Conservation (phyloP, 2,113 vertebrate genomes). For the Meles meles region DNA sequence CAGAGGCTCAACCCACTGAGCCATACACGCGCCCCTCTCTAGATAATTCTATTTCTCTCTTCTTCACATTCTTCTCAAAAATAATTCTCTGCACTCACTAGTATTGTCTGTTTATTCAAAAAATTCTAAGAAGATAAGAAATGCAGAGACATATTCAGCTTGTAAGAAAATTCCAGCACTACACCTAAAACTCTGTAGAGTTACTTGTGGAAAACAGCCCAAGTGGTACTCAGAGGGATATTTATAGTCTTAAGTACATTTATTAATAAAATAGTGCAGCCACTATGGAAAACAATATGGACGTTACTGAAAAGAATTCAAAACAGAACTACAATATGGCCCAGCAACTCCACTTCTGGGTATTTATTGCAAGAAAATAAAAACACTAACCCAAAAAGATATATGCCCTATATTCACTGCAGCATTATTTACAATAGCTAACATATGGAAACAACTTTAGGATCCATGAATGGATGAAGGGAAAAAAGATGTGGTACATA, state of each 20-base stretch:
- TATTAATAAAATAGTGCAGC: neutral
- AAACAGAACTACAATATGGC: neutral
- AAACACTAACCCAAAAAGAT: neutral
- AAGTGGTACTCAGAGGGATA: neutral
- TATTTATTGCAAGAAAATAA: neutral
- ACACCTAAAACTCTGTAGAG: neutral
- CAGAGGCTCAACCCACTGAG: too few relatives aligned
- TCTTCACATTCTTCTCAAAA: neutral
- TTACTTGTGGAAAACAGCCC: neutral
- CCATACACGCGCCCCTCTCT: neutral
- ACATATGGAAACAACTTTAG: neutral
- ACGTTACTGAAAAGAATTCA: neutral
- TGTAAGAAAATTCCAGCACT: constrained; percentile 7
- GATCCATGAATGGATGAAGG: neutral
- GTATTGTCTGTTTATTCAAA: neutral
- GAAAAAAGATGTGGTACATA: neutral
- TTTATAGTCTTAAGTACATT: neutral
- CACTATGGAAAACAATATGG: neutral
- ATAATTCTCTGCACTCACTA: neutral
- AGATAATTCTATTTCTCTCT: neutral
- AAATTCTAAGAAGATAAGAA: neutral
- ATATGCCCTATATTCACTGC: neutral
- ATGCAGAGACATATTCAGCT: neutral
- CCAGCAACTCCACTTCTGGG: neutral
- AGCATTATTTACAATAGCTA: neutral